phyloP scores from a whole-genome alignment of 2,888 invertebrate species.

The Brenthis hecate region DNA sequence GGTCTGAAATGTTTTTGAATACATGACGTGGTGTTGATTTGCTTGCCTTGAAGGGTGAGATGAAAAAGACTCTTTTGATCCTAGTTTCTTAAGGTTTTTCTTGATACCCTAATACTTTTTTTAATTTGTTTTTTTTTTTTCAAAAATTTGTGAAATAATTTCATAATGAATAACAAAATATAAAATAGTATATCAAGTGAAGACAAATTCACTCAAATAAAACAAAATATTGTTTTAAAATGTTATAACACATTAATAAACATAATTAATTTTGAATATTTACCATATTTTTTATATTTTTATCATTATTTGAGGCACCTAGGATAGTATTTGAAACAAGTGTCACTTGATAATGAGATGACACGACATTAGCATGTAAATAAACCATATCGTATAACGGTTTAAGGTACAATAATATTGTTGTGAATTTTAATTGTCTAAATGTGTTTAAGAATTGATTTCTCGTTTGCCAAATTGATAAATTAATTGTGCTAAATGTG shows the following conservation, averaged over 20 bases:
- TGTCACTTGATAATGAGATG: constrained; percentile 7
- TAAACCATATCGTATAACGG: constrained; percentile 42
- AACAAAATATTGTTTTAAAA: too few species aligned
- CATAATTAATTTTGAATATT: too few species aligned
- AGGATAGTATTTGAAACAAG: neutral
- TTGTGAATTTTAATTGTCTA: constrained; percentile 40
- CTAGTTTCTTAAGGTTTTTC: constrained; percentile 8
- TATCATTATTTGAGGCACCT: constrained; percentile 1
- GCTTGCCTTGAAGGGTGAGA: neutral
- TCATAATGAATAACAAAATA: too few species aligned
- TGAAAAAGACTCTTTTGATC: constrained; percentile 7
- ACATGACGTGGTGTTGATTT: neutral
- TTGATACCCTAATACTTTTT: neutral
- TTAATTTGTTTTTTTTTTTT: neutral
- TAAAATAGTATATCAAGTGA: too few species aligned
- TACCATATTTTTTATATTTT: neutral
- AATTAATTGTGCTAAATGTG: constrained; percentile 25
- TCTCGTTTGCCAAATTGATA: constrained; percentile 28
- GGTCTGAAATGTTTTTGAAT: neutral
- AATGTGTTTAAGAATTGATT: constrained; percentile 36
- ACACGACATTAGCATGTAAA: constrained; percentile 38
- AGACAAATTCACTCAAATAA: too few species aligned
- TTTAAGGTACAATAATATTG: constrained; percentile 40
- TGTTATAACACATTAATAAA: too few species aligned
- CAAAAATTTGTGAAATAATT: too few species aligned